Conservation (phyloP, 2,888 invertebrate species). For the Opisthograptis luteolata region DNA sequence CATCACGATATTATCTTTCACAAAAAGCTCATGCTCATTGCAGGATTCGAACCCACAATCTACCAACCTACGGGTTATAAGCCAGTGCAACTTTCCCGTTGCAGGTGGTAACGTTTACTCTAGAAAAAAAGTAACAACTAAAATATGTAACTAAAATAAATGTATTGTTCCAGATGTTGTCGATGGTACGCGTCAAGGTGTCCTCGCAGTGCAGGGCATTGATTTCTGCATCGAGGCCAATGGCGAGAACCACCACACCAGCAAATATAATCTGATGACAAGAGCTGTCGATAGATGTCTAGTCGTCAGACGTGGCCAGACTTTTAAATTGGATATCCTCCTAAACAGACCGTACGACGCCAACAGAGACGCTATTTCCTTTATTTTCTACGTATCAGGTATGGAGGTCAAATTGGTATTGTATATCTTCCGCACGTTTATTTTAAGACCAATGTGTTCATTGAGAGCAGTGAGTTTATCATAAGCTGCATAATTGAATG, state of each 20-base stretch:
- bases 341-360: conserved; percentile 90
- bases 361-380: conserved; percentile 90
- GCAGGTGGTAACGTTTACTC: too few relatives aligned
- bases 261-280: conserved; percentile 90
- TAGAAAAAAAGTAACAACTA: too few relatives aligned
- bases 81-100: too few relatives aligned
- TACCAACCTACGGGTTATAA: too few relatives aligned
- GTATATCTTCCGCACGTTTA: conserved; percentile 31
- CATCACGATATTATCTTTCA: too few relatives aligned
- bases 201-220: conserved; percentile 88
- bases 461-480: conserved; percentile 16
- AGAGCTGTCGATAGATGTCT: conserved; percentile 85
- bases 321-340: conserved; percentile 89
- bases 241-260: conserved; percentile 90
- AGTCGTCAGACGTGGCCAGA: conserved; percentile 93
- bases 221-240: conserved; percentile 90
- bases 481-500: conserved; percentile 37
- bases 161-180: conserved; percentile 68
- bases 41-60: too few relatives aligned
- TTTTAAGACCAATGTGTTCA: conserved; percentile 38
- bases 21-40: too few relatives aligned
- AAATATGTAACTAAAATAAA: conserved; percentile 5
- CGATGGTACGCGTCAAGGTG: conserved; percentile 79
- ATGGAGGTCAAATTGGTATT: conserved; percentile 43
- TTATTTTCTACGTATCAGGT: conserved; percentile 92